Evolutionary conservation across 2,113 vertebrate genomes (phyloP).

Genomic region (Pycnonotus jocosus): DNA sequence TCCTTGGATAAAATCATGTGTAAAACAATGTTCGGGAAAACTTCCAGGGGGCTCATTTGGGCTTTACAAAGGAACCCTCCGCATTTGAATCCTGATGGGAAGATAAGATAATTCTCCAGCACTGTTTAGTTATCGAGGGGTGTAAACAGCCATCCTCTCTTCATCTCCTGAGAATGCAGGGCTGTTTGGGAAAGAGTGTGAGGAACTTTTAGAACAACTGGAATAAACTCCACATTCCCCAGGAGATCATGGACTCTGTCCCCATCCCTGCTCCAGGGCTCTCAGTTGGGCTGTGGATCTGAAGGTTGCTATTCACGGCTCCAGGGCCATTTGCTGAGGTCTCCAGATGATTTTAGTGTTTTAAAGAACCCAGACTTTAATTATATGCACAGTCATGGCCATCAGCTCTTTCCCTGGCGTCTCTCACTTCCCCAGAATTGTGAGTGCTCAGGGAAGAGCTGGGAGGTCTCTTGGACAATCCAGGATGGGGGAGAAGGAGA

Average conservation of each 20-base stretch:
- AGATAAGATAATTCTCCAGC: slow-evolving; percentile 48
- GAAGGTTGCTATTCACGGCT: neutral
- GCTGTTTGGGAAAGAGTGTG: neutral
- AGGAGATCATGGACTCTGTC: neutral
- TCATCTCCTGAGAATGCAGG: slow-evolving; percentile 21
- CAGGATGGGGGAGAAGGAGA: neutral
- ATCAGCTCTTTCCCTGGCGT: neutral
- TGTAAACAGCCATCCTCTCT: slow-evolving; percentile 25
- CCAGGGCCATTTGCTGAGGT: neutral
- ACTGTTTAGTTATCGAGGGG: slow-evolving; percentile 7
- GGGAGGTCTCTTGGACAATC: neutral
- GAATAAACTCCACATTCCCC: neutral
- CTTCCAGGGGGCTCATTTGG: slow-evolving; percentile 47
- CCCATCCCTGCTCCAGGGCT: neutral
- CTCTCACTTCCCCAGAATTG: neutral
- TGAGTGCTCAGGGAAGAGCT: neutral
- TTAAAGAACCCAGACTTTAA: neutral
- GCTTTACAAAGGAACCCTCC: slow-evolving; percentile 25
- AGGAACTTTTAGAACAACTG: neutral
- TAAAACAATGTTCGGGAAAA: slow-evolving; percentile 60
- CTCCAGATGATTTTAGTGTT: neutral
- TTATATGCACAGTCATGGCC: neutral
- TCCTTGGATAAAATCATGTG: slow-evolving; percentile 37
- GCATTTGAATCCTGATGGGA: slow-evolving; percentile 17
- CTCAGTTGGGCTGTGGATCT: neutral